Evolutionary conservation across 2,888 invertebrate species (phyloP).

Genomic region (Tipula vernalis): DNA sequence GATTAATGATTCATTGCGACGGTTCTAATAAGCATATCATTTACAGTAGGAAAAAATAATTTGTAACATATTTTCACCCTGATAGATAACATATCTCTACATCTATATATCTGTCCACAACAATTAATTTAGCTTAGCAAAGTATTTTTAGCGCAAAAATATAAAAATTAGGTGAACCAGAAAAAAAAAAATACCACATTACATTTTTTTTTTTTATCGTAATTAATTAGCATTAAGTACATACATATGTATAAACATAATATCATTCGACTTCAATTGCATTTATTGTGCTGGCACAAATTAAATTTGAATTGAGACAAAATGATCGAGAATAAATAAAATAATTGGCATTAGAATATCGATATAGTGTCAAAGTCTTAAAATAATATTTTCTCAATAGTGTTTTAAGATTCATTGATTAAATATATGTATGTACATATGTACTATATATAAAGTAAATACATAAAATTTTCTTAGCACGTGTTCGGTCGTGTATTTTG

Average conservation of each 20-base stretch:
- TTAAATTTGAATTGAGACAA: background rate
- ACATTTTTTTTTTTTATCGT: background rate
- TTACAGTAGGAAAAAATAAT: background rate
- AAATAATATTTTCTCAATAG: background rate
- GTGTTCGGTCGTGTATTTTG: background rate
- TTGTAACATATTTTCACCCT: background rate
- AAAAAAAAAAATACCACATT: background rate
- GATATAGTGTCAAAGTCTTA: background rate
- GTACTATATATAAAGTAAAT: background rate
- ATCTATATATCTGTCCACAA: background rate
- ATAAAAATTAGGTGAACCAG: background rate
- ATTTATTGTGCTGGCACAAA: background rate
- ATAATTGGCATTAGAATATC: background rate
- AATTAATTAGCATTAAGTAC: background rate
- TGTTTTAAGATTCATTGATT: background rate
- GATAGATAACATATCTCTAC: background rate
- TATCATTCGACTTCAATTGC: background rate
- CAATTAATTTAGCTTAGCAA: background rate
- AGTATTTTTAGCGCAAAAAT: background rate
- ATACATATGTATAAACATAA: background rate
- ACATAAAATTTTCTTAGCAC: background rate
- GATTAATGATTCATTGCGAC: background rate
- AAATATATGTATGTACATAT: background rate
- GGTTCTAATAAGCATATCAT: background rate
- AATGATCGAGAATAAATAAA: background rate